Evolutionary conservation across 1,140 invertebrate species (phyloP), one percentile per base, ranked within the genome.

Genomic region (Cydia pomonella): DNA sequence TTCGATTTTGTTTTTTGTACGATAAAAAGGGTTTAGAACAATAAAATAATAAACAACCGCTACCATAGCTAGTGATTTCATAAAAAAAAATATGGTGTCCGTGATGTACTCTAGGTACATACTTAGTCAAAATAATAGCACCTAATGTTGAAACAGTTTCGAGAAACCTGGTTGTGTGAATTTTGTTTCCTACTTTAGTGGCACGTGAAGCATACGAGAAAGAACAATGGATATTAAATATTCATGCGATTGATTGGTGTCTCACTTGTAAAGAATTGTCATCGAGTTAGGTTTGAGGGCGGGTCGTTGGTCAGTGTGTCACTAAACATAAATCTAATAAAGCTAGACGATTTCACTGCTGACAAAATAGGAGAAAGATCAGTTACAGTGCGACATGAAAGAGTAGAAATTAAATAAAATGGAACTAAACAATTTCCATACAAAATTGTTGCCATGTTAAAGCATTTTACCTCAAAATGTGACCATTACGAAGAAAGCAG

Each of bases 1-100:
- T 18, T n/a, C 0, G 47, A n/a, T n/a, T n/a, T n/a, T n/a, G n/a
- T n/a, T n/a, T 50, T 0, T n/a, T 7, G 6, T 18, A 53, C 6
- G 50, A 53, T 53, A 18, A 63, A 63, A n/a, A 73, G 13, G 25
- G 62, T 73, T 73, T 23, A 71, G 38, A 73, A 72, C 29, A 75
- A 29, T 13, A 64, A 53, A 75, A 64, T 72, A 77, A 76, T 69
- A 75, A 75, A 77, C 53, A 16, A 44, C 10, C 41, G 41, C 41
- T 16, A 13, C 10, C 41, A 16, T 13, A 44, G 13, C 3, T 12
- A 33, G 29, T n/a, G 47, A 50, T 50, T 16, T n/a, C 38, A 41
- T 12, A 41, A 41, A 41, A 25, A 63, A 64, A 16, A 29, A 69
- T n/a, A 69, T 9, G 29, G 64, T 33, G n/a, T n/a, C n/a, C n/a